A percentile compares a stretch with the other conserved stretches of the same genome.
Evolutionary conservation across 1,140 invertebrate genomes (phyloP).

Genomic region (Lepidurus apus): DNA sequence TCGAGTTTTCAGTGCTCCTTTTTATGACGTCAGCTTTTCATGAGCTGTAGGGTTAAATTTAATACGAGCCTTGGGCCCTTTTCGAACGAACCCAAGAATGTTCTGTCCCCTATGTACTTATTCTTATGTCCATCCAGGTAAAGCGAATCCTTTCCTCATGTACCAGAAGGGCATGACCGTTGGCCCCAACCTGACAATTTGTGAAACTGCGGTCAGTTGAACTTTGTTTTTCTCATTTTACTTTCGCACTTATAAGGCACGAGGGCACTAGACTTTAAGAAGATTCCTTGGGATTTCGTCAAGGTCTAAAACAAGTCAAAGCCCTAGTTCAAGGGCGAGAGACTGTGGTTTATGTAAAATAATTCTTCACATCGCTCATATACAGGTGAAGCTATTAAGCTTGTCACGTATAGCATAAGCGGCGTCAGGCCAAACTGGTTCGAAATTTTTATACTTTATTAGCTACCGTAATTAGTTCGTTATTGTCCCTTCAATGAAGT

Average conservation of each 20-base stretch:
- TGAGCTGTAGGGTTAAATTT: background rate
- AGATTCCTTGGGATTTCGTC: slow-evolving; percentile 17
- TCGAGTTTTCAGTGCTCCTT: background rate
- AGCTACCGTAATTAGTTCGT: background rate
- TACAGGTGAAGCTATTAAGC: background rate
- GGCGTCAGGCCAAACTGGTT: background rate
- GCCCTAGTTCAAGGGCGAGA: slow-evolving; percentile 4
- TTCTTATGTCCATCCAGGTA: background rate
- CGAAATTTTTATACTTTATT: background rate
- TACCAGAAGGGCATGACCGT: background rate
- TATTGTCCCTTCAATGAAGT: background rate
- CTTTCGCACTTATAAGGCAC: background rate
- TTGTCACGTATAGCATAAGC: background rate
- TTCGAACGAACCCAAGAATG: background rate
- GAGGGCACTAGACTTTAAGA: background rate
- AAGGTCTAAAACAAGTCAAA: slow-evolving; percentile 22
- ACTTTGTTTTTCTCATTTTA: background rate
- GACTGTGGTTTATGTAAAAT: slow-evolving; percentile 11
- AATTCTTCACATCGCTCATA: background rate
- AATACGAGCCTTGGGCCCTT: background rate
- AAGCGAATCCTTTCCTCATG: background rate
- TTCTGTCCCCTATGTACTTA: background rate
- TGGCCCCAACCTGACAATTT: background rate
- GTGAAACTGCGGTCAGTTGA: background rate
- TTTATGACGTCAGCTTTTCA: background rate